phyloP scores from a whole-genome alignment of 2,888 invertebrate genomes.

The Hemistola chrysoprasaria region DNA sequence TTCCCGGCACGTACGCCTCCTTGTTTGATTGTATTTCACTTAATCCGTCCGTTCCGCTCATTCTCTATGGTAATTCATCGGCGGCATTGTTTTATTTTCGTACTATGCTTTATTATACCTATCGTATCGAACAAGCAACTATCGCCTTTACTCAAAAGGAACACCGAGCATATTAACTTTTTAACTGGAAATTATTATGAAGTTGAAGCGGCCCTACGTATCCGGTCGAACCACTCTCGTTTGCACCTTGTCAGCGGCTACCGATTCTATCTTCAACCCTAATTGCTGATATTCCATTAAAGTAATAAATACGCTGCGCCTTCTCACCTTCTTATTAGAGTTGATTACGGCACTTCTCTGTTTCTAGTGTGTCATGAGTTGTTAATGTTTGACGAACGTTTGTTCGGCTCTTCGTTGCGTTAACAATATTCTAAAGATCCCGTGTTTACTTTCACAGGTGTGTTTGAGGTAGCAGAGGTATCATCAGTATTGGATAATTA shows the following conservation, averaged over 20 bases:
- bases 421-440: constrained; percentile 58
- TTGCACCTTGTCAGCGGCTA: constrained; percentile 80
- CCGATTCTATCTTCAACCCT: constrained; percentile 74
- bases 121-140: constrained; percentile 33
- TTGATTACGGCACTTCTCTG: constrained; percentile 71
- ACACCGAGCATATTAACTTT: constrained; percentile 38
- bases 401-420: constrained; percentile 52
- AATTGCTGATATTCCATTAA: constrained; percentile 81
- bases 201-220: constrained; percentile 50
- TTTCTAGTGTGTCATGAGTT: constrained; percentile 71
- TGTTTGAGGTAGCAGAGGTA: constrained; percentile 45
- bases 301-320: constrained; percentile 74
- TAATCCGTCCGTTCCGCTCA: constrained; percentile 75
- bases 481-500: constrained; percentile 53
- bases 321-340: constrained; percentile 75
- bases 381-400: constrained; percentile 66
- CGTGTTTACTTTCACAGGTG: constrained; percentile 56
- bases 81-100: constrained; percentile 73
- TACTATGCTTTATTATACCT: constrained; percentile 43
- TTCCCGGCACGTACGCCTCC: constrained; percentile 60
- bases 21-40: constrained; percentile 76
- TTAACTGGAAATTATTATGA: constrained; percentile 35
- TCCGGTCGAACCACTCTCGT: constrained; percentile 76
- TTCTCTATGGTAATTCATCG: constrained; percentile 77
- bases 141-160: constrained; percentile 36